These are phyloP conservation scores for Oreochromis grahami DNA, from an alignment of 2,797 vertebrate species.

Conservation along the genomic window DNA sequence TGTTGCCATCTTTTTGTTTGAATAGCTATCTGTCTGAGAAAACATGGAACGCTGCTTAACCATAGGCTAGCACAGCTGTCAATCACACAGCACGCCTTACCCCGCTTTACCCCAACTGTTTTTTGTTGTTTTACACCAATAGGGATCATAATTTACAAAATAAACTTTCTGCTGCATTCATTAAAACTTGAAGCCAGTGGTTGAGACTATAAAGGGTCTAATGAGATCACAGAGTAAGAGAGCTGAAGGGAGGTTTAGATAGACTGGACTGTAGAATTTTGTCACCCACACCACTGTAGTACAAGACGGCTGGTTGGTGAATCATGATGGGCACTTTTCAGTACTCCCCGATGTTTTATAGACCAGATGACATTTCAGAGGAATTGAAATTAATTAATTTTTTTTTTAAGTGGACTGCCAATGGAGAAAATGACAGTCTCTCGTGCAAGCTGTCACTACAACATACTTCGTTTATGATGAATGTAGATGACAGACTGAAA, in stretches of 20 bases:
- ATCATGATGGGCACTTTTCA: background rate
- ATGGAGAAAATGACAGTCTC: background rate
- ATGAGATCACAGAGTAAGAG: background rate
- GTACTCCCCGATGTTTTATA: background rate
- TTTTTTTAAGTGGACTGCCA: background rate
- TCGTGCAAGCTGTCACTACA: background rate
- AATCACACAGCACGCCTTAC: background rate
- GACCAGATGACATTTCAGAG: background rate
- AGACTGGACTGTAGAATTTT: background rate
- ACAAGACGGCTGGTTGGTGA: background rate
- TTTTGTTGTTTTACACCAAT: background rate
- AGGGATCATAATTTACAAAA: background rate
- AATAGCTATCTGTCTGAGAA: background rate
- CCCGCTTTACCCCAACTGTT: background rate
- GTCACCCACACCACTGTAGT: background rate
- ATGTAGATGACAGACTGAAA: background rate
- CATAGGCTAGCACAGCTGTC: background rate
- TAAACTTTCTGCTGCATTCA: background rate
- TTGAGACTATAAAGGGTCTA: background rate
- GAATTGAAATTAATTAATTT: rapidly evolving
- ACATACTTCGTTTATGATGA: background rate
- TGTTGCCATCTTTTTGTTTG: background rate
- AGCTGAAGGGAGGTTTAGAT: background rate
- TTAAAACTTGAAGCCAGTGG: background rate
- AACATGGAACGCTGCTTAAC: background rate